These are phyloP conservation scores for Enteromius paludinosus DNA, from an alignment of 2,797 vertebrate species.

Conservation along the genomic window DNA sequence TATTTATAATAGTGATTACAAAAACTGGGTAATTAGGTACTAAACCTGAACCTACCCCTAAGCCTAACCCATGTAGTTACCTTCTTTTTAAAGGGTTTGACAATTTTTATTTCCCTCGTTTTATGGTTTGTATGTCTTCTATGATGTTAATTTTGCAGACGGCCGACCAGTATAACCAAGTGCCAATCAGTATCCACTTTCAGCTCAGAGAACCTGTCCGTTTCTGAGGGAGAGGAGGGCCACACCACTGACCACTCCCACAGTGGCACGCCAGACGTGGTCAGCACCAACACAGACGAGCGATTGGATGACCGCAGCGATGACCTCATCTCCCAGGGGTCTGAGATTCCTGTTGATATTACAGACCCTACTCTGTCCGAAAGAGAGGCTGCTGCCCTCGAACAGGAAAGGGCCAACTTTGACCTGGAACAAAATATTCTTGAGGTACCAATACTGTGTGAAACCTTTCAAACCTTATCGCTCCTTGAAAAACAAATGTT, in stretches of 20 bases:
- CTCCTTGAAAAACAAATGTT: neutral
- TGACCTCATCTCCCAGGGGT: constrained; percentile 90
- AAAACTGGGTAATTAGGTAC: neutral
- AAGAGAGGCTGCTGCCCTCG: constrained; percentile 80
- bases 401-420: constrained; percentile 83
- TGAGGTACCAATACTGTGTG: constrained; percentile 49
- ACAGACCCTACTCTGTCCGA: constrained; percentile 83
- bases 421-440: constrained; percentile 78
- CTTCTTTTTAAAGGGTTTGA: neutral
- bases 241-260: constrained; percentile 95
- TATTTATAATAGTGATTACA: too few relatives aligned
- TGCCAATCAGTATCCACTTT: constrained; percentile 94
- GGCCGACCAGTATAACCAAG: constrained; percentile 88
- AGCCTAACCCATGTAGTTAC: neutral
- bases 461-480: neutral
- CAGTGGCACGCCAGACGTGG: constrained; percentile 92
- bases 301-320: constrained; percentile 90
- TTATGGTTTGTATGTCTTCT: neutral
- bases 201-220: constrained; percentile 92
- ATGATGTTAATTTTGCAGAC: constrained; percentile 69
- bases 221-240: constrained; percentile 92
- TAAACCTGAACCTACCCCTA: neutral
- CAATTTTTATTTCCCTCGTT: neutral
- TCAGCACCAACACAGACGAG: constrained; percentile 95
- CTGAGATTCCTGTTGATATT: constrained; percentile 89